Evolutionary conservation across 1,140 invertebrate genomes (phyloP).

Genomic region (Penaeus vannamei): DNA sequence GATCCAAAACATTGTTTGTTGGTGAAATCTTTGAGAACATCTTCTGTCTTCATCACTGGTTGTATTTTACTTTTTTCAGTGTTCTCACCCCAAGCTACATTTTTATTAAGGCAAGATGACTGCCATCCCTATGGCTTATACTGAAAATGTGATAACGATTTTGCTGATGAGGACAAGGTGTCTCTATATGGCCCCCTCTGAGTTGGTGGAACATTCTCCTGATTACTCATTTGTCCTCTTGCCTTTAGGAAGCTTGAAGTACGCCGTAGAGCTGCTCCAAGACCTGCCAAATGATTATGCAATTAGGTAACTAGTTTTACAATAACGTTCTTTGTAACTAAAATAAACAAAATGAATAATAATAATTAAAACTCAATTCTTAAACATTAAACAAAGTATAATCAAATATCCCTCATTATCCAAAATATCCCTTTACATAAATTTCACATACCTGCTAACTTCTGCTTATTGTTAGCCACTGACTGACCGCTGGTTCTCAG

Average conservation of each 20-base stretch:
- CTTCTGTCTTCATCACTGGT: background rate
- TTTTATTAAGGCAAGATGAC: constrained; percentile 9
- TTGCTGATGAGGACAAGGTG: background rate
- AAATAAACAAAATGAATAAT: too few species aligned
- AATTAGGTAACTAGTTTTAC: too few species aligned
- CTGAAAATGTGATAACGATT: background rate
- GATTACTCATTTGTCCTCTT: background rate
- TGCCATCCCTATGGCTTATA: background rate
- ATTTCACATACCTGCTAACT: too few species aligned
- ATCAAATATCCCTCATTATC: too few species aligned
- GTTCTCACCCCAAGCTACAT: background rate
- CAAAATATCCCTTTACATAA: too few species aligned
- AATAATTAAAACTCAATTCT: too few species aligned
- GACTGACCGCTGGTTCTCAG: too few species aligned
- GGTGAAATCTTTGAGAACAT: background rate
- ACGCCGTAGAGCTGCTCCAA: background rate
- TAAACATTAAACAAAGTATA: too few species aligned
- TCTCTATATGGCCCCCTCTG: background rate
- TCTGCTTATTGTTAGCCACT: too few species aligned
- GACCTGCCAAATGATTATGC: background rate
- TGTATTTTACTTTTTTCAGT: background rate
- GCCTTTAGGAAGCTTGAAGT: background rate
- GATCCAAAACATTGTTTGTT: too few species aligned
- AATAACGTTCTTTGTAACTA: too few species aligned
- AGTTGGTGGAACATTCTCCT: background rate